Conservation (phyloP, 2,797 vertebrate genomes). For the Syngnathus acus region DNA sequence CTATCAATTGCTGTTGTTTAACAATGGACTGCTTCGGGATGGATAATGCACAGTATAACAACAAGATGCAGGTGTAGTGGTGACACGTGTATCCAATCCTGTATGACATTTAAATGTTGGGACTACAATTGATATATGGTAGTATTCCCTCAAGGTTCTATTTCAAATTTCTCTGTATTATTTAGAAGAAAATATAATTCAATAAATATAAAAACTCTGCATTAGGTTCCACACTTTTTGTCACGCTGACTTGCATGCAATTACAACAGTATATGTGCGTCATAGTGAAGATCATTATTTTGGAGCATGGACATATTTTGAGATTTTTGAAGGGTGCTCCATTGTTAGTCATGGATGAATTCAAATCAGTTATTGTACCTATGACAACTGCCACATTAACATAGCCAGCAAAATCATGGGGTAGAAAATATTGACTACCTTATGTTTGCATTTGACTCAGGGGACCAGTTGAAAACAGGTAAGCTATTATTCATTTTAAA, state of each 20-base stretch:
- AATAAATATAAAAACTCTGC: slow-evolving; percentile 25
- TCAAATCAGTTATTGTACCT: background rate
- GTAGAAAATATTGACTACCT: too few species aligned
- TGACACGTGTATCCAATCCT: slow-evolving; percentile 53
- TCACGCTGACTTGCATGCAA: slow-evolving; percentile 5
- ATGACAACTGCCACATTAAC: background rate
- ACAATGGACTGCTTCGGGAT: slow-evolving; percentile 28
- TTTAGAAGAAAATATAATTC: slow-evolving; percentile 38
- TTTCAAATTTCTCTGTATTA: slow-evolving; percentile 38
- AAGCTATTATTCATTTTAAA: too few species aligned
- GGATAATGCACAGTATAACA: slow-evolving; percentile 19
- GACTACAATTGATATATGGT: slow-evolving; percentile 54
- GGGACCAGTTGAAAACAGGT: too few species aligned
- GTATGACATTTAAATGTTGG: slow-evolving; percentile 72
- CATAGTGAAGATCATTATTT: slow-evolving; percentile 8
- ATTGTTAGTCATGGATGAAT: background rate
- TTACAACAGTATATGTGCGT: slow-evolving; percentile 22
- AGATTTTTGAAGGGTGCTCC: background rate
- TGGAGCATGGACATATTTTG: background rate
- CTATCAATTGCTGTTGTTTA: slow-evolving; percentile 24
- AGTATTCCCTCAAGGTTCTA: slow-evolving; percentile 27
- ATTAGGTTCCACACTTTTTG: slow-evolving; percentile 13
- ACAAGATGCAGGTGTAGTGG: slow-evolving; percentile 46
- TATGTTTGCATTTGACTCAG: too few species aligned
- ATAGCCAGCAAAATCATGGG: background rate